A percentile compares a stretch with the other conserved stretches of the same genome.
Evolutionary conservation across 30 jellyfish, hydroid and myxozoan genomes (phyloP).

Genomic region (Hydractinia echinata): DNA sequence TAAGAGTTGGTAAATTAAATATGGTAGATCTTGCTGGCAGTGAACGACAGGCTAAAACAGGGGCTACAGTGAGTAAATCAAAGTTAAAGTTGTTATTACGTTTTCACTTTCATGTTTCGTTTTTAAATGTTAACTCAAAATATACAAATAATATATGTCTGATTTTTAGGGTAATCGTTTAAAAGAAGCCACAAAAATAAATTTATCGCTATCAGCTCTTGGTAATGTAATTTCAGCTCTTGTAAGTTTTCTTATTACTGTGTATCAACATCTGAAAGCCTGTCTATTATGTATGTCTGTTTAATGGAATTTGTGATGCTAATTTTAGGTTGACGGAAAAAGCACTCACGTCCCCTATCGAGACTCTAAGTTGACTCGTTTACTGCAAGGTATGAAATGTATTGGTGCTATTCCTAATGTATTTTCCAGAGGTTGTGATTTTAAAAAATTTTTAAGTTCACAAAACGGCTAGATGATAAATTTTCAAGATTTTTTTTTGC

Average conservation of each 20-base stretch:
- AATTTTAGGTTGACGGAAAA: constrained; percentile 87
- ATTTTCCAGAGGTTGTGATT: too few species aligned
- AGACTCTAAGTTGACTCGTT: constrained; percentile 85
- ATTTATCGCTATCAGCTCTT: constrained; percentile 87
- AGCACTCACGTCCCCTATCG: constrained; percentile 92
- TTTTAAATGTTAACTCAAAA: background rate
- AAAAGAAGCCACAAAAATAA: constrained; percentile 94
- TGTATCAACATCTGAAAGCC: background rate
- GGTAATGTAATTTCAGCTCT: constrained; percentile 96
- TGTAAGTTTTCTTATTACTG: constrained; percentile 36
- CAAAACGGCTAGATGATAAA: too few species aligned
- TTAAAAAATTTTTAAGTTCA: too few species aligned
- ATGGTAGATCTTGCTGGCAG: constrained; percentile 98
- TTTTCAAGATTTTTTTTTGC: too few species aligned
- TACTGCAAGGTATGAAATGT: constrained; percentile 65
- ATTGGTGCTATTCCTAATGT: background rate
- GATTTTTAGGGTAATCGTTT: constrained; percentile 70
- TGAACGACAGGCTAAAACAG: constrained; percentile 94
- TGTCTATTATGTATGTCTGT: background rate
- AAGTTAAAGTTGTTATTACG: background rate
- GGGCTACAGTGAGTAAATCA: constrained; percentile 59
- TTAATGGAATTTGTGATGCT: background rate
- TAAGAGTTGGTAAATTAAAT: constrained; percentile 91
- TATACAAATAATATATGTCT: background rate
- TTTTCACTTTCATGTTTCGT: background rate